Percentiles rank a stretch among this genome's conserved stretches.
These are phyloP conservation scores for Beaufortia kweichowensis DNA, from an alignment of 2,113 vertebrate genomes.

Conservation along the genomic window DNA sequence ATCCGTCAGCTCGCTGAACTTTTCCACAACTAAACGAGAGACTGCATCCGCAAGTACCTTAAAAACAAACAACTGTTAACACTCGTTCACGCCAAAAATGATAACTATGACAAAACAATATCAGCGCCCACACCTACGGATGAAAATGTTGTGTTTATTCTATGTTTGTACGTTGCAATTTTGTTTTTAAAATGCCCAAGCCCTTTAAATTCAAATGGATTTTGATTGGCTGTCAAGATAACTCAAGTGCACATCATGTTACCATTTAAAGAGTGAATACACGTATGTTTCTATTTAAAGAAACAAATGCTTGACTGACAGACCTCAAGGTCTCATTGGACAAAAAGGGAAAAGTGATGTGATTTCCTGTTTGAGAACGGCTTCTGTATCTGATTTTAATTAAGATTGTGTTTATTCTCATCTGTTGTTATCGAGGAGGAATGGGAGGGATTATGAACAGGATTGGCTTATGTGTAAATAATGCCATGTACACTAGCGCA, in stretches of 20 bases:
- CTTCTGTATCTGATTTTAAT: slow-evolving; percentile 64
- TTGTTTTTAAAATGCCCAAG: no score
- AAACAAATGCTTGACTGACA: no score
- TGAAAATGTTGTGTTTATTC: no score
- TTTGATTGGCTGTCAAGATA: no score
- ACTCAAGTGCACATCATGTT: no score
- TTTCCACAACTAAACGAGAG: slow-evolving; percentile 92
- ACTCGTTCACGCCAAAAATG: slow-evolving; percentile 28
- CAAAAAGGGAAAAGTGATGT: slow-evolving; percentile 49
- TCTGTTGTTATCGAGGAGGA: slow-evolving; percentile 46
- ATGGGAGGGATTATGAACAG: slow-evolving; percentile 56
- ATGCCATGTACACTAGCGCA: slow-evolving; percentile 39
- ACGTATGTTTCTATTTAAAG: no score
- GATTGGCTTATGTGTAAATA: slow-evolving; percentile 68
- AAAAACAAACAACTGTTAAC: slow-evolving; percentile 29
- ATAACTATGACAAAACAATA: no score
- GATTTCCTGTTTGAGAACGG: slow-evolving; percentile 58
- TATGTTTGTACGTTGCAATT: no score
- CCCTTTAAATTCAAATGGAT: no score
- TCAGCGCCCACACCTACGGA: no score
- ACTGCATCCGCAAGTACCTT: slow-evolving; percentile 94
- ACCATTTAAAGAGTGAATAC: no score
- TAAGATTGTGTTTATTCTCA: slow-evolving; percentile 60
- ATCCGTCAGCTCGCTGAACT: slow-evolving; percentile 95
- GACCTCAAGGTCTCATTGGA: no score